Evolutionary conservation across 2,797 vertebrate species (phyloP), one percentile per base, ranked within the genome.

Genomic region (Esox masquinongy): DNA sequence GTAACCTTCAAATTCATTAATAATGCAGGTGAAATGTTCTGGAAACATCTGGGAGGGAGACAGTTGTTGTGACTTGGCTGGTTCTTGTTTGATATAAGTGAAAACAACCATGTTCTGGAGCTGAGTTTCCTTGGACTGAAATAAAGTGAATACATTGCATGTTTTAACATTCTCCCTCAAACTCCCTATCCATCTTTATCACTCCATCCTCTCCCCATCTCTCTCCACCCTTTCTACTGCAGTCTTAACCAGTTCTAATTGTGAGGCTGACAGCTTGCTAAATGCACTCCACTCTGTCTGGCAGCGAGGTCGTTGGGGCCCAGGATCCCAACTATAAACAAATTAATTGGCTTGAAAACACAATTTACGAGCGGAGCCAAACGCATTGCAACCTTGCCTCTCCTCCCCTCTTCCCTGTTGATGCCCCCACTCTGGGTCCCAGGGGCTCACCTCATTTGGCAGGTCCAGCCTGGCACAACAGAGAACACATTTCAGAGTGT

Each of bases 291-390:
- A 81, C 80, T 88, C 83, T 86, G 78, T 81, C 73, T 84, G 83
- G 85, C 86, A 75, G 83, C 83, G 47, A 56, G 89, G 90, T 91
- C 88, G 86, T 77, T 77, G 43, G 85, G 77, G 75, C 83, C 3
- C 80, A 82, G 47, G 77, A 83, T 85, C 75, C 76, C 77, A 83
- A 85, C 88, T 83, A 88, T 90, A 87, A 91, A 89, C 87, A 89
- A 89, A 90, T 90, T 87, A 91, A 89, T 87, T 88, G 90, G 85
- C 82, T 87, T 81, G 85, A 84, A 85, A 89, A 84, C 85, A 86
- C 83, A 83, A 86, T 90, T 90, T 86, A 86, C 83, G 78, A 79
- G 76, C 74, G n/a, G 29, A 19, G 64, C 43, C 53, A 22, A 59
- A 59, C 2, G 2, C 53, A 59, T 59, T 3, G 14, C 34, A 63